These are phyloP conservation scores for Stigmatopora argus DNA, from an alignment of 2,113 vertebrate species.

Conservation along the genomic window DNA sequence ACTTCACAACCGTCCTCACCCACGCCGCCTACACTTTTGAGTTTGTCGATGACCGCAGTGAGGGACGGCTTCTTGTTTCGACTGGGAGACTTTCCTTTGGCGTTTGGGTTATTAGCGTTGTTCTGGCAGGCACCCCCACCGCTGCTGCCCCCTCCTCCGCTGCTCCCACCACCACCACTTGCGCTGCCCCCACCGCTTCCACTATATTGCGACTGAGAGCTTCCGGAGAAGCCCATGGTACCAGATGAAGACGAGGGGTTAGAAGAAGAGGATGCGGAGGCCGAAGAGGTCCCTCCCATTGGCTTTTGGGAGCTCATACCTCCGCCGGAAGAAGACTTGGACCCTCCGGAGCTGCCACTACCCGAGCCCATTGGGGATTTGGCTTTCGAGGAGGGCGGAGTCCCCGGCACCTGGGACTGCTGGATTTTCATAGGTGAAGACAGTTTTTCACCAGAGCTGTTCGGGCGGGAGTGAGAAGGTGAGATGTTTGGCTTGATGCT, in stretches of 20 bases:
- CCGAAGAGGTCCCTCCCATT: conserved; percentile 69
- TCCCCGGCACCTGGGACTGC: conserved; percentile 83
- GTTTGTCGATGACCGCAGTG: conserved; percentile 95
- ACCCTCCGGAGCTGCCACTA: conserved; percentile 79
- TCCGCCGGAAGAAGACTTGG: conserved; percentile 85
- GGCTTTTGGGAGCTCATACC: conserved; percentile 81
- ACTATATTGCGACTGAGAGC: conserved; percentile 82
- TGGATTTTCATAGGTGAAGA: conserved; percentile 92
- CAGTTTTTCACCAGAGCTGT: conserved; percentile 84
- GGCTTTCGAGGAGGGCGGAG: conserved; percentile 91
- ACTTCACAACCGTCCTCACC: conserved; percentile 87
- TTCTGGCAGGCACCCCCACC: conserved; percentile 76
- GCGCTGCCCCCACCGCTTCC: conserved; percentile 76
- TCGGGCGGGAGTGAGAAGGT: conserved; percentile 91
- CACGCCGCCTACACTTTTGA: conserved; percentile 89
- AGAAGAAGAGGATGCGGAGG: conserved; percentile 72
- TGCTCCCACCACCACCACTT: conserved; percentile 70
- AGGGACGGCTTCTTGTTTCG: conserved; percentile 97
- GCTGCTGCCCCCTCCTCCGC: conserved; percentile 70
- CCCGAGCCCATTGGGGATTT: conserved; percentile 95
- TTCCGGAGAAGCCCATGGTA: conserved; percentile 73
- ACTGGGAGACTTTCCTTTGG: conserved; percentile 95
- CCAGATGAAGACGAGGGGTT: conserved; percentile 71
- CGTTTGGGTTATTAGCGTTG: conserved; percentile 79
- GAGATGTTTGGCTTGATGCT: conserved; percentile 97